A percentile compares a stretch with the other conserved stretches of the same genome.
phyloP scores from a whole-genome alignment of 2,113 vertebrate genomes.

The Pogona vitticeps region DNA sequence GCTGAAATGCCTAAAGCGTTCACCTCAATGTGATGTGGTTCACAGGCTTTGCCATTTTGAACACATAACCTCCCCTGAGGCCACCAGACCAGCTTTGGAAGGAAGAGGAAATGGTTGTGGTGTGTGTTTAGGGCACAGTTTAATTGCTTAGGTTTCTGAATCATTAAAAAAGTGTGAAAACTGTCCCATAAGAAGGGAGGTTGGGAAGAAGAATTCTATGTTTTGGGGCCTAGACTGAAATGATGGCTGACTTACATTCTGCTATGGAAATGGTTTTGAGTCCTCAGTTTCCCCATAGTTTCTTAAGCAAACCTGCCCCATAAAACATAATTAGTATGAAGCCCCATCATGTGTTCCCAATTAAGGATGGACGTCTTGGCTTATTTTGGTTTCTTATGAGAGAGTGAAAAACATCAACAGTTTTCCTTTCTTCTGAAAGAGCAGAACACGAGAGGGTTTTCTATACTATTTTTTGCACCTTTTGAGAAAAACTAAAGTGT shows the following conservation, averaged over 20 bases:
- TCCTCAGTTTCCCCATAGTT: too few relatives aligned
- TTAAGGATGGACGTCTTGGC: too few relatives aligned
- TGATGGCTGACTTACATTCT: background rate
- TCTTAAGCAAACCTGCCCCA: too few relatives aligned
- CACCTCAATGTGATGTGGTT: background rate
- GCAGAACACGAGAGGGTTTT: too few relatives aligned
- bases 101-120: accelerated
- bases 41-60: background rate
- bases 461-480: too few relatives aligned
- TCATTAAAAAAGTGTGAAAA: background rate
- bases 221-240: background rate
- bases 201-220: background rate
- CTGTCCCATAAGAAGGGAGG: background rate
- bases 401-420: too few relatives aligned
- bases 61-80: background rate
- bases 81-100: background rate
- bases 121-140: background rate
- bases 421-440: too few relatives aligned
- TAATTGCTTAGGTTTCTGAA: background rate
- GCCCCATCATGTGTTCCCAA: too few relatives aligned
- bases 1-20: background rate
- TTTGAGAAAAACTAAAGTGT: too few relatives aligned
- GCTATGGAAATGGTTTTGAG: background rate
- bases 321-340: too few relatives aligned
- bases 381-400: too few relatives aligned